These are phyloP conservation scores for Pampusana beccarii DNA, from an alignment of 2,113 vertebrate genomes.

Conservation along the genomic window DNA sequence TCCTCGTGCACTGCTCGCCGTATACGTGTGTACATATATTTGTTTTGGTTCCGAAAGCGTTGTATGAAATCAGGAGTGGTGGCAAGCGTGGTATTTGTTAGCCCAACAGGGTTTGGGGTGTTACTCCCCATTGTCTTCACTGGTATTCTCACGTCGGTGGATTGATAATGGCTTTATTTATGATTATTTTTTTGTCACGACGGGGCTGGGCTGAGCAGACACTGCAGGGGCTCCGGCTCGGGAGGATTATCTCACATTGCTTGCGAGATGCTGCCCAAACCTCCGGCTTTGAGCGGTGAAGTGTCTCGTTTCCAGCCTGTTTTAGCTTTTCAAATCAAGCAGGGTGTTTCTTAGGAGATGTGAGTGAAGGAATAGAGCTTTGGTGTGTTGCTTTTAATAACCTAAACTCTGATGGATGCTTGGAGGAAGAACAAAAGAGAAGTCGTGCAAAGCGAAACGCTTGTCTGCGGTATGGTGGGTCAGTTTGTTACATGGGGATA, in stretches of 20 bases:
- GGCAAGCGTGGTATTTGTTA: not conserved
- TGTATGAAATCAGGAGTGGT: rapidly evolving
- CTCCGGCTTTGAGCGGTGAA: not conserved
- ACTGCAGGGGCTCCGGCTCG: not conserved
- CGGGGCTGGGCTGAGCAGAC: not conserved
- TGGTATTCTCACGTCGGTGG: not conserved
- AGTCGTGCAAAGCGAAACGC: not conserved
- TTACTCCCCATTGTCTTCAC: not conserved
- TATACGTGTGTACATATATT: rapidly evolving
- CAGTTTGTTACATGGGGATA: not conserved
- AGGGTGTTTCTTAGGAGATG: not conserved
- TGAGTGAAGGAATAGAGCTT: not conserved
- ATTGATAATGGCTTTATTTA: not conserved
- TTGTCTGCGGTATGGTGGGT: not conserved
- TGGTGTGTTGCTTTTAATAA: not conserved
- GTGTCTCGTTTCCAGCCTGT: not conserved
- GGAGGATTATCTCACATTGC: not conserved
- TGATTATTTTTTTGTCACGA: not conserved
- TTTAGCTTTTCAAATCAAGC: rapidly evolving
- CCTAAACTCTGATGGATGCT: not conserved
- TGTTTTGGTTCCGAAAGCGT: rapidly evolving
- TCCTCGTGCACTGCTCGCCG: not conserved
- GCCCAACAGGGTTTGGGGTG: not conserved
- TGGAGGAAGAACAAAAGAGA: not conserved
- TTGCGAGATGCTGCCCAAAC: not conserved